Base-by-base conservation (phyloP, 2,113 vertebrate genomes). In the Phyllopteryx taeniolatus region DNA sequence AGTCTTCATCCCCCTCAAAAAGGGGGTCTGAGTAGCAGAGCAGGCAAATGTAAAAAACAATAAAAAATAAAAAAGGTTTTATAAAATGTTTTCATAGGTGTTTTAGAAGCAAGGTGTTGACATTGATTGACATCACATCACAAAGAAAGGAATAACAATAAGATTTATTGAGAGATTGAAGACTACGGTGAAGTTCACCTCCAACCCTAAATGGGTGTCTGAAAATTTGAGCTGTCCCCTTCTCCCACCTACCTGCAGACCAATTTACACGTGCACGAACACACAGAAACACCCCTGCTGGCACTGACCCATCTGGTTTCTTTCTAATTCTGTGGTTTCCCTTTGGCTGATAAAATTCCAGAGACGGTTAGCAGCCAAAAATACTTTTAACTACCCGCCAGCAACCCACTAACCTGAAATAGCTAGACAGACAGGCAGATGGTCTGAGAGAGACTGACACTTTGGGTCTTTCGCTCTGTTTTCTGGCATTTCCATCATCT, bases 101-200 rank as follows among this genome's bases (percentile, higher is more conserved):
- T 39, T 39, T 39, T 39, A 39, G 35, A 39, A 39, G 35, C 35
- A 39, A 39, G 35, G 35, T 39, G 35, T 39, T 39, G 35, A 39
- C 35, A 39, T 39, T 6, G 35, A 39, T 39, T 39, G 35, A 39
- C 35, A 39, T 39, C 35, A 39, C 35, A 39, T 39, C 6, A 3
- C 3, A 39, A 39, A 5, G 35, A 39, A 39, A 39, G 6, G 35
- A 39, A 39, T 27, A 39, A 6, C 35, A 39, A 39, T 39, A 39
- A 1, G 4, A 6, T 39, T 39, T 39, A 39, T 6, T 39, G 35
- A 39, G 35, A 39, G 3, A 39, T 17, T 83, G 78, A 39, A 87
- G 79, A 86, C 80, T 66, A 56, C 83, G 87, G 88, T 89, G 84
- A 88, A 83, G 89, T 90, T 83, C 87, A 90, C 75, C 78, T 87